Base-by-base conservation (phyloP, 23 tunicate species). In the Trididemnum miniatum region DNA sequence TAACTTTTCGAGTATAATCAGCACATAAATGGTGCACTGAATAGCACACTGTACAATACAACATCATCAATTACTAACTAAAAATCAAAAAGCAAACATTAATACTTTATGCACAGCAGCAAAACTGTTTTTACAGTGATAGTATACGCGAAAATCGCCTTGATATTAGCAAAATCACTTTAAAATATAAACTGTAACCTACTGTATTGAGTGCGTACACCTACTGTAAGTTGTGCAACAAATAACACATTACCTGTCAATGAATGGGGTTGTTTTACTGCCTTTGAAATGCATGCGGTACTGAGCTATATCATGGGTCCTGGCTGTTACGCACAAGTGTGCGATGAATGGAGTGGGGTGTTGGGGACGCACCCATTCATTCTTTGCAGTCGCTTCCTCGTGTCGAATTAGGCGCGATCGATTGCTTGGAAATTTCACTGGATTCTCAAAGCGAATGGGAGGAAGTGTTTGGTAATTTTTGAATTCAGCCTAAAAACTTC, bases 221-320 rank as follows among this genome's bases (percentile, higher is more conserved):
- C 54, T 44, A 44, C 54, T 44, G 12, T 44, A 44, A n/a, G n/a
- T n/a, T n/a, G n/a, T n/a, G n/a, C n/a, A n/a, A n/a, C n/a, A n/a
- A n/a, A n/a, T n/a, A n/a, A n/a, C n/a, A n/a, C n/a, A n/a, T 35
- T 30, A 92, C 98, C 98, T 80, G 77, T 93, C 98, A 20, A 93
- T 81, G 44, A 79, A 93, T 62, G 88, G 93, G 25, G 52, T 80
- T 2, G 59, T 52, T 35, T 82, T 82, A 29, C 75, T 62, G 0
- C 66, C 31, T 2, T 87, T 50, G 51, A 87, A 93, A 37, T 88
- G 77, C 5, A 76, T 84, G 67, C 98, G 82, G 81, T 77, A 93
- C 71, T 93, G 94, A 0, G 87, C 82, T 59, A 93, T 85, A 80
- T 88, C 93, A 44, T 93, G 98, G 34, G 93, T 93, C 22, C 98